phyloP scores from a whole-genome alignment of 2,888 invertebrate species.

The Gari tellinella region DNA sequence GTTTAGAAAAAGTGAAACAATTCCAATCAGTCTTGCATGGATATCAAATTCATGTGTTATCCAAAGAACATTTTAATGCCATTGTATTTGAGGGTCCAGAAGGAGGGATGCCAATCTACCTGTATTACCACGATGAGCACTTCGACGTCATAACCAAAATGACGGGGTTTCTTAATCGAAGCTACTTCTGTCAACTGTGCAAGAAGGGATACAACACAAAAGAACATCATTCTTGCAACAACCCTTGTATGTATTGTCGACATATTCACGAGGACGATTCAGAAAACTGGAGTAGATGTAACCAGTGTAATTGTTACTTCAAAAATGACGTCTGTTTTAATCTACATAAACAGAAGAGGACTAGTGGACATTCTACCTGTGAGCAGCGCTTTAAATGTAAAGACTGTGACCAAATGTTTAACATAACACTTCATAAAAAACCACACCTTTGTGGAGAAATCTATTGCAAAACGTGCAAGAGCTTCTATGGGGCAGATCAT shows the following conservation, averaged over 20 bases:
- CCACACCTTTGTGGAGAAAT: slow-evolving; percentile 28
- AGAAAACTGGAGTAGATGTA: background rate
- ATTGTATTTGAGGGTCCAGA: slow-evolving; percentile 29
- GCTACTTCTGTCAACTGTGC: slow-evolving; percentile 34
- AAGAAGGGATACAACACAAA: slow-evolving; percentile 31
- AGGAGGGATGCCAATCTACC: slow-evolving; percentile 34
- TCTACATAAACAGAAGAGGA: slow-evolving; percentile 8
- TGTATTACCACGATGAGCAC: slow-evolving; percentile 48
- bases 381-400: slow-evolving; percentile 27
- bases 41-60: slow-evolving; percentile 40
- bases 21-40: slow-evolving; percentile 29
- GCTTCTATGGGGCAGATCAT: slow-evolving; percentile 29
- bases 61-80: no score
- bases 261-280: slow-evolving; percentile 4
- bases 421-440: slow-evolving; percentile 7
- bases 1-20: slow-evolving; percentile 32
- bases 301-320: slow-evolving; percentile 24
- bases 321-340: slow-evolving; percentile 22
- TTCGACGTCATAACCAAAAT: slow-evolving; percentile 54
- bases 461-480: slow-evolving; percentile 40
- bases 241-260: slow-evolving; percentile 27
- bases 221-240: slow-evolving; percentile 35
- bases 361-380: slow-evolving; percentile 28
- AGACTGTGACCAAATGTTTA: slow-evolving; percentile 27
- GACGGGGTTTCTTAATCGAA: slow-evolving; percentile 41